Conservation (phyloP, 1,140 invertebrate species). For the Cyclina sinensis region DNA sequence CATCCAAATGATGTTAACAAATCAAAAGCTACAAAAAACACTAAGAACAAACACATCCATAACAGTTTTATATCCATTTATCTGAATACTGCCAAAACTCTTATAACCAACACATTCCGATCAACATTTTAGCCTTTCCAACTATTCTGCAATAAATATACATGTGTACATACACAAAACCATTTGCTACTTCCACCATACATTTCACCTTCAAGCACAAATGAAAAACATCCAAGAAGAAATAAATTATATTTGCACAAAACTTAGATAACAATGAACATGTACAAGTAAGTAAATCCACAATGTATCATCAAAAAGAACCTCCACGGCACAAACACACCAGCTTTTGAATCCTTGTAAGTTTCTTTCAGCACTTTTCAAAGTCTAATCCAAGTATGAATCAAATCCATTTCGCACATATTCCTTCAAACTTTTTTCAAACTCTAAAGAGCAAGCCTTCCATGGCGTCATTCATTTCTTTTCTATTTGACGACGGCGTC, state of each 20-base stretch:
- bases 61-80: too few species aligned
- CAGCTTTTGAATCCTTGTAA: too few species aligned
- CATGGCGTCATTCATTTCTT: too few species aligned
- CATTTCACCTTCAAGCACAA: neutral
- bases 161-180: neutral
- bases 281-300: neutral
- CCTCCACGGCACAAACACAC: too few species aligned
- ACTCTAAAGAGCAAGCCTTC: too few species aligned
- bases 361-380: neutral
- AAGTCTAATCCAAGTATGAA: too few species aligned
- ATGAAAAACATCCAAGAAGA: neutral
- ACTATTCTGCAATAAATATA: slow-evolving; percentile 13
- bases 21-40: too few species aligned
- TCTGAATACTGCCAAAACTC: neutral
- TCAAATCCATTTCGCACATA: too few species aligned
- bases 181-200: neutral
- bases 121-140: neutral
- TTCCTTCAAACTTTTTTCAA: too few species aligned
- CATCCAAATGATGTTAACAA: too few species aligned
- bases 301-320: neutral
- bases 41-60: too few species aligned
- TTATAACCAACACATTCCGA: neutral
- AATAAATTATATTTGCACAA: slow-evolving; percentile 26
- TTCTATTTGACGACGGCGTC: too few species aligned
- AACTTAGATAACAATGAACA: neutral